These are phyloP conservation scores for Muscicapa comitata DNA, from an alignment of 2,797 vertebrate genomes.

Conservation along the genomic window DNA sequence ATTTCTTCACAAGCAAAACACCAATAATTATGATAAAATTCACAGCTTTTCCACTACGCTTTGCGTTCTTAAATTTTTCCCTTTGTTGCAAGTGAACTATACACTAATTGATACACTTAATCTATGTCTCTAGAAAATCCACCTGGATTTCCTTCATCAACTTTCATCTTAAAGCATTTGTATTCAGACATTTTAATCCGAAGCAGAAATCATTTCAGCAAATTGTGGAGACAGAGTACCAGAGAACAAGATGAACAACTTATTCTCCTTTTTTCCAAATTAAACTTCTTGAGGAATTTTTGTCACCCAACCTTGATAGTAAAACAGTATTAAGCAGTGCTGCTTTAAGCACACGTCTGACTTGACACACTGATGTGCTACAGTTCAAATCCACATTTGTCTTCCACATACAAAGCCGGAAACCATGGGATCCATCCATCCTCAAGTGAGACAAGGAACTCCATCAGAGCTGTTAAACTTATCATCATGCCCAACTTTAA, in stretches of 20 bases:
- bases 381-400: not conserved
- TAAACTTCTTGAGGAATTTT: not conserved
- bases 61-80: not conserved
- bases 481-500: not conserved
- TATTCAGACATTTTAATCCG: not conserved
- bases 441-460: not conserved
- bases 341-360: not conserved
- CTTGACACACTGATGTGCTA: not conserved
- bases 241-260: not conserved
- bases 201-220: not conserved
- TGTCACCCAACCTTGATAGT: not conserved
- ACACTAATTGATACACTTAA: not conserved
- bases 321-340: not conserved
- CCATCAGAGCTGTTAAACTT: not conserved
- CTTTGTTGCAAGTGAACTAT: not conserved
- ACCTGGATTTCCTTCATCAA: not conserved
- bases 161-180: not conserved
- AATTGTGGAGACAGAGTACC: not conserved
- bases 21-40: not conserved
- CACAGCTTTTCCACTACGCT: not conserved
- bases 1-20: not conserved
- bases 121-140: not conserved
- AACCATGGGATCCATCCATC: not conserved
- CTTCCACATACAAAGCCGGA: not conserved
- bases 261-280: not conserved